Percentiles rank a stretch among this genome's conserved stretches.
Conservation (phyloP, 2,888 invertebrate species). For the Acrocyrtus sp. region DNA sequence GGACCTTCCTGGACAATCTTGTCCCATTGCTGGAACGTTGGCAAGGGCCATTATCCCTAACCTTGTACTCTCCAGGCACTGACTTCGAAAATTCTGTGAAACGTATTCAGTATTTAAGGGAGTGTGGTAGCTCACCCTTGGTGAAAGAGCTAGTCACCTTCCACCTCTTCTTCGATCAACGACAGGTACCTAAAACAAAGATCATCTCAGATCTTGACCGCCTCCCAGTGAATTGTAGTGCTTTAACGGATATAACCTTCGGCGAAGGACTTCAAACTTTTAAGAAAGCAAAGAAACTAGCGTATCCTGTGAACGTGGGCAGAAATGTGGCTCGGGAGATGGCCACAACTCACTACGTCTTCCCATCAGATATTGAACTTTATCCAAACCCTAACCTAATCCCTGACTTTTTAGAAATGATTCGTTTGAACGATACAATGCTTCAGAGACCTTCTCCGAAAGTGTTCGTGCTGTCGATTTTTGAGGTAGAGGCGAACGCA, state of each 20-base stretch:
- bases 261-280: conserved; percentile 73
- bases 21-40: conserved; percentile 86
- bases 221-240: conserved; percentile 54
- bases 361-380: conserved; percentile 90
- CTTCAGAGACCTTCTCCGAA: conserved; percentile 69
- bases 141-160: conserved; percentile 85
- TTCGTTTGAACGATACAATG: conserved; percentile 72
- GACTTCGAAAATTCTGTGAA: conserved; percentile 83
- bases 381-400: conserved; percentile 86
- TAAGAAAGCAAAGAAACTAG: conserved; percentile 81
- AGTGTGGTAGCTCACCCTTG: conserved; percentile 75
- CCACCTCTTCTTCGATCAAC: conserved; percentile 88
- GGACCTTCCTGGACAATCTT: conserved; percentile 90
- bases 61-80: conserved; percentile 86
- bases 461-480: conserved; percentile 89
- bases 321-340: conserved; percentile 87
- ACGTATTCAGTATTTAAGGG: conserved; percentile 83
- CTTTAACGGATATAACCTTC: conserved; percentile 66
- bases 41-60: conserved; percentile 88
- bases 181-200: conserved; percentile 77
- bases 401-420: conserved; percentile 85
- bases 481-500: conserved; percentile 80
- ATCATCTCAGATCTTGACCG: conserved; percentile 37
- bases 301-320: conserved; percentile 91
- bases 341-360: conserved; percentile 83